Evolutionary conservation across 2,113 vertebrate genomes (phyloP), one percentile per base, ranked within the genome.

Genomic region (Propithecus coquereli): DNA sequence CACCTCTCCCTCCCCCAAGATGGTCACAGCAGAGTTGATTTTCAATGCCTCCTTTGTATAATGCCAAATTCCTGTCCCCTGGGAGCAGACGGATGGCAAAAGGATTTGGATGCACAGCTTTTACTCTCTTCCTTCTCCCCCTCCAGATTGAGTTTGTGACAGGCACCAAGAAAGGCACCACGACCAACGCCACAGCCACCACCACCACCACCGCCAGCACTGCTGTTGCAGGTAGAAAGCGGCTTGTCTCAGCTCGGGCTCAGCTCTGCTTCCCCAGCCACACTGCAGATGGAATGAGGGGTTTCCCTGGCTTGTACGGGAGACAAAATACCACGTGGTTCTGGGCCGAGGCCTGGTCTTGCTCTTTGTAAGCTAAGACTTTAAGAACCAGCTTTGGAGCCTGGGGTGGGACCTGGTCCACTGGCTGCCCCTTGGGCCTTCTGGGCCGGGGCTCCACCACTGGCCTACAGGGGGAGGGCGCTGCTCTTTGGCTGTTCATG

Each of bases 91-190:
- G 3, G 70, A 47, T 45, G 34, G 88, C 86, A 76, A 17, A n/a
- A 73, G 66, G 77, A 27, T 11, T 2, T 10, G 25, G 68, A 25
- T 22, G 59, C 50, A 2, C 17, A 11, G 57, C n/a, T 47, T 87
- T 96, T 2, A 82, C 88, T 87, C 34, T 81, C 16, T 7, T 40
- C 9, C 89, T 2, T 95, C 10, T 96, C 16, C 13, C 63, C 92
- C 93, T 96, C 71, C 96, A 99, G 99, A 99, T 99, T 92, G 99
- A 99, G 97, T 99, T 99, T 98, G 99, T 99, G 96, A 99, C 99
- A 0, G 99, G 99, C 95, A 99, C 99, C 57, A 99, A 99, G 98
- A 99, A 99, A 81, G 99, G 99, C 7, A 99, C 99, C 85, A 99
- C 99, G 9, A 99, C 99, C 96, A 99, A 97, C 5, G 98, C 99